phyloP scores from a whole-genome alignment of 2,797 vertebrate species.

The Falco novaeseelandiae region DNA sequence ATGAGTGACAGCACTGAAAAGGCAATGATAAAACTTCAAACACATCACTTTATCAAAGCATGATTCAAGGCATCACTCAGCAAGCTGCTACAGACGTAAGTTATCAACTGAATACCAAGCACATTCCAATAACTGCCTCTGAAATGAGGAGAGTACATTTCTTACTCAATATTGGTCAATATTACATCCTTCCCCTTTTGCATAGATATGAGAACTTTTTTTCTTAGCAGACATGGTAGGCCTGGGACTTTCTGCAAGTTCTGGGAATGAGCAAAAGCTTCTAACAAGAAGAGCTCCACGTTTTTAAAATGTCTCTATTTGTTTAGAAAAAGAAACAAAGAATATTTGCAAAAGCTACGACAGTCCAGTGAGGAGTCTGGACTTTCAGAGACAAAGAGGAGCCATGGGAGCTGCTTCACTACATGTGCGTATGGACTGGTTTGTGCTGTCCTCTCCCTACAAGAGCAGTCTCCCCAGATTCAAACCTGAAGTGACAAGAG shows the following conservation, averaged over 20 bases:
- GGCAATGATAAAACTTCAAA: background rate
- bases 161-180: background rate
- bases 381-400: background rate
- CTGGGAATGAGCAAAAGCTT: background rate
- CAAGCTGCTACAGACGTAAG: background rate
- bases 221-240: background rate
- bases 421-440: accelerated
- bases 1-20: background rate
- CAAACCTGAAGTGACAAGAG: background rate
- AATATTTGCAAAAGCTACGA: background rate
- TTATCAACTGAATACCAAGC: slow-evolving; percentile 6
- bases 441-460: background rate
- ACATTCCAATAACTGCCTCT: slow-evolving; percentile 30
- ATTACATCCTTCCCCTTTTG: background rate
- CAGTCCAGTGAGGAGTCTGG: background rate
- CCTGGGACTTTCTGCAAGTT: background rate
- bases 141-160: background rate
- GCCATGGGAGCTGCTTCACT: accelerated
- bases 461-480: background rate
- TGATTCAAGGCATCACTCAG: slow-evolving; percentile 26
- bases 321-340: background rate
- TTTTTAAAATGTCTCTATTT: background rate
- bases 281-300: background rate
- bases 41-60: background rate
- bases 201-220: background rate